A percentile compares a stretch with the other conserved stretches of the same genome.
Evolutionary conservation across 2,888 invertebrate species (phyloP).

Genomic region (Tetropium fuscum): DNA sequence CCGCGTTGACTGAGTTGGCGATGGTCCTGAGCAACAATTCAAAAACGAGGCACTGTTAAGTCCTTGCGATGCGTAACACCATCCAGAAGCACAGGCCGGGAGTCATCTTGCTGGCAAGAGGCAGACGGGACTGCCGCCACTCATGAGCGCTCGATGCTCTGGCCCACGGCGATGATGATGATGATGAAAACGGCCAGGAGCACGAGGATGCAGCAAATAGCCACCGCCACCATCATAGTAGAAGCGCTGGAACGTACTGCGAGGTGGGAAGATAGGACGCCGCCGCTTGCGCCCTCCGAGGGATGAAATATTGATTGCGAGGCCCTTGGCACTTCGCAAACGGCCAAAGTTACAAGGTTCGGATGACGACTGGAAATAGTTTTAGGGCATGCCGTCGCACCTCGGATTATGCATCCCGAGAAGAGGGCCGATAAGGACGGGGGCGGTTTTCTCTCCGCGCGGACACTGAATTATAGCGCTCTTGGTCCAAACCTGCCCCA

Average conservation of each 20-base stretch:
- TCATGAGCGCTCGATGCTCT: constrained; percentile 70
- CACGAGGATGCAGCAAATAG: constrained; percentile 86
- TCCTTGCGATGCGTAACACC: constrained; percentile 3
- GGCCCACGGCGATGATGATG: constrained; percentile 84
- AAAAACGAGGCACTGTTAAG: constrained; percentile 34
- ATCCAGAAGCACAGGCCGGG: constrained; percentile 14
- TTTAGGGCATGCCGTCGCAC: constrained; percentile 17
- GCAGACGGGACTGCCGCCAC: neutral
- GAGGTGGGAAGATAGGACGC: constrained; percentile 28
- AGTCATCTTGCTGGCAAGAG: constrained; percentile 13
- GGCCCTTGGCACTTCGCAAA: constrained; percentile 56
- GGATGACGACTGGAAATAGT: constrained; percentile 43
- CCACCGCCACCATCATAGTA: constrained; percentile 80
- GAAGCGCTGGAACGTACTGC: constrained; percentile 18
- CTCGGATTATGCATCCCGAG: neutral
- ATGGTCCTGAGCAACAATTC: constrained; percentile 29
- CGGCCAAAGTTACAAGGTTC: constrained; percentile 52
- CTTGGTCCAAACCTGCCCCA: neutral
- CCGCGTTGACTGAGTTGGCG: no score
- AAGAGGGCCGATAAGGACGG: neutral
- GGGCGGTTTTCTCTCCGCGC: neutral
- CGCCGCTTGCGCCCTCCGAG: constrained; percentile 33
- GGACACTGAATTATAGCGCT: neutral
- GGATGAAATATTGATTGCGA: constrained; percentile 62
- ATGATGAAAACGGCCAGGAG: constrained; percentile 85